phyloP scores from a whole-genome alignment of 2,113 vertebrate genomes.

The Motacilla tschutschensis region DNA sequence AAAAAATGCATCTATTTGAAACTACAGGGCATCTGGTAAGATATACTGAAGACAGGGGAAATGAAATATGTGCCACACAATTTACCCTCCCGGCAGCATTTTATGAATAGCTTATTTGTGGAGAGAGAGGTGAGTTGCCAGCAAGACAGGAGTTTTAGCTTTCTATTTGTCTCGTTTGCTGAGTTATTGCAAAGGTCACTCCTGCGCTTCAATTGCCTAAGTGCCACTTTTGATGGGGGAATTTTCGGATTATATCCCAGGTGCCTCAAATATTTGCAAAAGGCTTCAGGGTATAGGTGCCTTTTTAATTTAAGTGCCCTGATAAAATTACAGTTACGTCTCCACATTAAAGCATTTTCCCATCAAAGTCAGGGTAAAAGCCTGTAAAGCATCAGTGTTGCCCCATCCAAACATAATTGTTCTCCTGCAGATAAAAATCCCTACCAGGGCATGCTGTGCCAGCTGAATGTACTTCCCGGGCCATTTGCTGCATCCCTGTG shows the following conservation, averaged over 20 bases:
- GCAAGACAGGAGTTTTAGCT: constrained; percentile 17
- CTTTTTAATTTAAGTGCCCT: constrained; percentile 36
- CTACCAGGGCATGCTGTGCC: not conserved
- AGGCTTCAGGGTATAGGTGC: not conserved
- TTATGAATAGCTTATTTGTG: constrained; percentile 44
- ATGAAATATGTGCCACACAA: constrained; percentile 24
- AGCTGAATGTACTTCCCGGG: not conserved
- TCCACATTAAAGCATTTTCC: not conserved
- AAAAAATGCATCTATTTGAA: constrained; percentile 32
- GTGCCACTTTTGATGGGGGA: constrained; percentile 17
- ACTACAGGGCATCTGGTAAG: not conserved
- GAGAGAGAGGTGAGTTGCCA: not conserved
- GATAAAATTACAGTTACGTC: not conserved
- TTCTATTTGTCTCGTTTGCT: constrained; percentile 20
- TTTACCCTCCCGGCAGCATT: not conserved
- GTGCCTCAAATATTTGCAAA: constrained; percentile 48
- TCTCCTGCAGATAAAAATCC: not conserved
- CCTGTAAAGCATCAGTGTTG: not conserved
- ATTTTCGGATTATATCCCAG: constrained; percentile 47
- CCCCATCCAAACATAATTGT: not conserved
- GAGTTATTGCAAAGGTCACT: constrained; percentile 53
- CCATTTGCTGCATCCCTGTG: not conserved
- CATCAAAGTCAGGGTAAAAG: not conserved
- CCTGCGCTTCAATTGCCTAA: not conserved
- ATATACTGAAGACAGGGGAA: constrained; percentile 15